Percentiles rank a stretch among this genome's conserved stretches.
Conservation (phyloP, 2,113 vertebrate genomes). For the Willisornis vidua region DNA sequence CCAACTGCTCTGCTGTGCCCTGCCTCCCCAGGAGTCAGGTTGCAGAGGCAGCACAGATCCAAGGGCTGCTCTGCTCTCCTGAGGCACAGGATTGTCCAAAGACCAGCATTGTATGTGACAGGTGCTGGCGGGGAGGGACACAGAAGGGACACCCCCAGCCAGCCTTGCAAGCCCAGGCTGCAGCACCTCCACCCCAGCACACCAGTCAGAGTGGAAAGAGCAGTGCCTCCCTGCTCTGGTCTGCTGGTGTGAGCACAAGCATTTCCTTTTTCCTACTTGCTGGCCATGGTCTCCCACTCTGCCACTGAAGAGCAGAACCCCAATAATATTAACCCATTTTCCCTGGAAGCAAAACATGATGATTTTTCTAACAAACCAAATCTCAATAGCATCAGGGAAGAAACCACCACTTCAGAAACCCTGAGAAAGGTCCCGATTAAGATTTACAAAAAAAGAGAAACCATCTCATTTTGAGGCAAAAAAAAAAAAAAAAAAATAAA, state of each 20-base stretch:
- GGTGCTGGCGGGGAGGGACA: fast-evolving
- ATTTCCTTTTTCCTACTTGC: not conserved
- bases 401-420: not conserved
- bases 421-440: not conserved
- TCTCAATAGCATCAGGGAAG: fast-evolving
- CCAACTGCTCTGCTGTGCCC: not conserved
- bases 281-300: not conserved
- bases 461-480: fast-evolving
- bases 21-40: not conserved
- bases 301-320: not conserved
- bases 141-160: not conserved
- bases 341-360: not conserved
- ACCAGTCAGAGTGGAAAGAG: fast-evolving
- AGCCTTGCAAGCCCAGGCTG: fast-evolving
- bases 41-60: not conserved
- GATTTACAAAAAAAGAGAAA: not conserved
- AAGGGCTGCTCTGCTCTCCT: not conserved
- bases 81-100: fast-evolving
- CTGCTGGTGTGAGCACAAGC: fast-evolving
- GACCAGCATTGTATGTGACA: fast-evolving
- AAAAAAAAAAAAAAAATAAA: too few relatives aligned
- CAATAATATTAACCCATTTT: not conserved
- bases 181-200: not conserved
- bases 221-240: fast-evolving
- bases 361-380: not conserved